Base-by-base conservation (phyloP, 2,888 invertebrate species). In the Chymomyza caudatula region DNA sequence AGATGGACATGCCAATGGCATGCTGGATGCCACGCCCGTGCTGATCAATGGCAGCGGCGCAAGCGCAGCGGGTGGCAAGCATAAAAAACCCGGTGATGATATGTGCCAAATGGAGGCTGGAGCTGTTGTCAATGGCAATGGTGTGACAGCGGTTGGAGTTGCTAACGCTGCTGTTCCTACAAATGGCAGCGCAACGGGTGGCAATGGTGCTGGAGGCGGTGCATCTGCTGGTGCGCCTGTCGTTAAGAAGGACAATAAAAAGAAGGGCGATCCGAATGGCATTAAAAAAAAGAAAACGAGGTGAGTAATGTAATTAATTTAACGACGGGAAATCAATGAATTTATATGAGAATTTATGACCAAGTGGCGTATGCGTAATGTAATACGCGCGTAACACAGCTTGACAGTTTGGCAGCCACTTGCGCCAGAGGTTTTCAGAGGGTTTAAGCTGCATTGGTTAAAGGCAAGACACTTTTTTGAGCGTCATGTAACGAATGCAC, bases 271-370 rank as follows among this genome's bases (percentile, higher is more conserved):
- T 88, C 96, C 95, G 83, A 96, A 95, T 88, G 96, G 96, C 55
- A 95, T 96, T 43, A 97, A 97, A 90, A 97, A 97, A 91, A 97
- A 97, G 91, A 97, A 97, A 91, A 97, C 97, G 61, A 95, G 97
- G 97, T 96, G 89, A 88, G 90, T 51, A 11, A 0, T 51, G 22
- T 37, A 77, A 83, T 81, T 77, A 81, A 59, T 73, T 73, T 78
- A 79, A 81, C 86, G 76, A 84, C 82, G 77, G 85, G 87, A 86
- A 87, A 86, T 86, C 86, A 71, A 74, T 77, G 78, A 73, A 74
- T 78, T 87, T 80, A 87, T 80, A 67, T 80, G 54, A 44, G 49
- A 59, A 69, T 65, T 73, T 71, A 65, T 65, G 59, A 1, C 11
- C 64, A 13, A 15, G 67, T 71, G 82, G 59, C 74, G 81, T 79